Base-by-base conservation (phyloP, 2,113 vertebrate genomes). In the Furnarius figulus region DNA sequence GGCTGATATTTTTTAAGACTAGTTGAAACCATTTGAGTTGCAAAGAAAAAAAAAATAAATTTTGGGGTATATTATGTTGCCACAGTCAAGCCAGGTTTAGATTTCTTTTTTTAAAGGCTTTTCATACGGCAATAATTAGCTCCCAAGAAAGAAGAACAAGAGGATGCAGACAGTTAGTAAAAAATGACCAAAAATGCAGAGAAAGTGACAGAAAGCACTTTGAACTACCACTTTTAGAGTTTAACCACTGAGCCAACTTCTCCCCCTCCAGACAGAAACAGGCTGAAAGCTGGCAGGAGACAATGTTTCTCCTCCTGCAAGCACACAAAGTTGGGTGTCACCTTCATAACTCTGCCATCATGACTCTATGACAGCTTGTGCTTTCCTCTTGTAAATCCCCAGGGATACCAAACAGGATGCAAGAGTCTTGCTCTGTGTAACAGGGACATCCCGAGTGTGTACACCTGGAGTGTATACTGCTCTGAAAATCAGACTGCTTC, bases 401-500 rank as follows among this genome's bases (percentile, higher is more conserved):
- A 0, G 58, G 37, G 92, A 58, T 76, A 30, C 40, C 66, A 94
- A 92, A 93, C 92, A 96, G 96, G 92, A 96, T 93, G 70, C 68
- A 56, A 95, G 83, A 93, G 63, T 56, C 92, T 88, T 93, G 76
- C 62, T 87, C 56, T 87, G 33, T 61, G 53, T 7, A 72, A 90
- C 72, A 77, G 80, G 63, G 73, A 92, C 90, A 95, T 96, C 88
- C 90, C 77, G 2, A 93, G 65, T 70, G 67, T 33, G 73, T 75
- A 78, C 95, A 96, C 92, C 93, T 96, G 95, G 92, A 90, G 61
- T 2, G 14, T 52, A 9, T 28, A 53, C 73, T 68, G 79, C 73
- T 85, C 95, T 82, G 75, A 90, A 89, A 96, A 33, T 68, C 90
- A 87, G 86, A 70, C 83, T 96, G 80, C 92, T 91, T 95, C 81